These are phyloP conservation scores for Pachyseris speciosa DNA, from an alignment of 64 coral and sea anemone species.

Conservation along the genomic window DNA sequence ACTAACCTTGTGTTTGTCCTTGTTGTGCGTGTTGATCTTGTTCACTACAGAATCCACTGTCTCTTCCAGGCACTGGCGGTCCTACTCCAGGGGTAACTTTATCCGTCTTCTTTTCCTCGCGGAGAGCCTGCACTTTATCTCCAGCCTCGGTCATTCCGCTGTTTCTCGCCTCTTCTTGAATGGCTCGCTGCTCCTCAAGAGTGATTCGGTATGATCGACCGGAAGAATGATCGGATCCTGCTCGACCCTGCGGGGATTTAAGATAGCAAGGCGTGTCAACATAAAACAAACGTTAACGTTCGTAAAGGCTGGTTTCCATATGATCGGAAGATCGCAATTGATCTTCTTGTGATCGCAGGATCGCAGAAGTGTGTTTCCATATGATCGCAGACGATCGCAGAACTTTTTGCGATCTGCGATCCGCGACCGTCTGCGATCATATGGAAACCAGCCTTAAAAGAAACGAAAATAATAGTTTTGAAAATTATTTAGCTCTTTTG, in stretches of 20 bases:
- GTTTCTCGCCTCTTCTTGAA: constrained; percentile 79
- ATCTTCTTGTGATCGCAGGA: too few relatives aligned
- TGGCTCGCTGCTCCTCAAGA: constrained; percentile 75
- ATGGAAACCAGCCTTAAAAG: too few relatives aligned
- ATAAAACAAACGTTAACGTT: neutral
- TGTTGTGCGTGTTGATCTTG: constrained; percentile 82
- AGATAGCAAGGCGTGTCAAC: neutral
- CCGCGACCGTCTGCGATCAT: too few relatives aligned
- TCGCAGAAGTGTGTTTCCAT: too few relatives aligned
- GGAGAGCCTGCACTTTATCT: constrained; percentile 60
- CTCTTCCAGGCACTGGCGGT: constrained; percentile 62
- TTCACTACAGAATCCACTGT: constrained; percentile 87
- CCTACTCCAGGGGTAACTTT: neutral
- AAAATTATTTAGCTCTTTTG: too few relatives aligned
- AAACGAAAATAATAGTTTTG: too few relatives aligned
- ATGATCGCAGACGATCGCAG: too few relatives aligned
- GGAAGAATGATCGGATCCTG: constrained; percentile 23
- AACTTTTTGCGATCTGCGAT: too few relatives aligned
- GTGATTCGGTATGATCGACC: constrained; percentile 64
- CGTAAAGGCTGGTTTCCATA: too few relatives aligned
- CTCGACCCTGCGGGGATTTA: neutral
- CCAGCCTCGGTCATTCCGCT: constrained; percentile 56
- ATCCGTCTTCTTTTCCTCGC: constrained; percentile 51
- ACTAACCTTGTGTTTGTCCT: constrained; percentile 22
- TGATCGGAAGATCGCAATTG: too few relatives aligned